phyloP scores from a whole-genome alignment of 2,113 vertebrate genomes.

The Chlorocebus sabaeus region DNA sequence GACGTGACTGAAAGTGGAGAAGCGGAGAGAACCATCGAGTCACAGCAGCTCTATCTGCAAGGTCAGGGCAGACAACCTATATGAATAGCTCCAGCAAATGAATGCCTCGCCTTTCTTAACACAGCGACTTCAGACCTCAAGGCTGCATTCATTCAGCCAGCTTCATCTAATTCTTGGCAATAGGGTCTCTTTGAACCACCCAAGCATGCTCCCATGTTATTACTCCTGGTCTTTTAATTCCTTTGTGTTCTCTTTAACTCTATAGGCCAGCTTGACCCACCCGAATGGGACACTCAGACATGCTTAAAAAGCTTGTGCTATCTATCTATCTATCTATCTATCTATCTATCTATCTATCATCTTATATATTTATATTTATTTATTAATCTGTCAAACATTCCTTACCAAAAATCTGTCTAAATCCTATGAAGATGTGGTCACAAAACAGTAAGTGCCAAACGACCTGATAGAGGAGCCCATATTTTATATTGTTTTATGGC shows the following conservation, averaged over 20 bases:
- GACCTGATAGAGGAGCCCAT: neutral
- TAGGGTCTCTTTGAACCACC: neutral
- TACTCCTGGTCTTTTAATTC: neutral
- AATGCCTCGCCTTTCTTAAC: neutral
- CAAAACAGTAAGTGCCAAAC: neutral
- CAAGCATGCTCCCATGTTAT: neutral
- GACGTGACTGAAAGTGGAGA: neutral
- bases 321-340: neutral
- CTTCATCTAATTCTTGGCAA: neutral
- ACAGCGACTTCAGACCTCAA: neutral
- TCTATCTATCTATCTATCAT: neutral
- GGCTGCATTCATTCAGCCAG: neutral
- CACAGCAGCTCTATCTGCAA: accelerated
- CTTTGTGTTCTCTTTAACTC: neutral
- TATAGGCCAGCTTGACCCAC: neutral
- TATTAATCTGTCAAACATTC: neutral
- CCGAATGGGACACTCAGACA: neutral
- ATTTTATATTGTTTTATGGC: neutral
- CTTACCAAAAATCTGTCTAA: neutral
- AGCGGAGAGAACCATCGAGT: accelerated
- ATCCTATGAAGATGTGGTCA: neutral
- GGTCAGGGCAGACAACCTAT: neutral
- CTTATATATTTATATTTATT: neutral
- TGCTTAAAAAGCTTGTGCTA: neutral
- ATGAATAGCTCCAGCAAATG: neutral